Percentiles rank a stretch among this genome's conserved stretches.
Conservation (phyloP, 1,140 invertebrate species). For the Bombus affinis region DNA sequence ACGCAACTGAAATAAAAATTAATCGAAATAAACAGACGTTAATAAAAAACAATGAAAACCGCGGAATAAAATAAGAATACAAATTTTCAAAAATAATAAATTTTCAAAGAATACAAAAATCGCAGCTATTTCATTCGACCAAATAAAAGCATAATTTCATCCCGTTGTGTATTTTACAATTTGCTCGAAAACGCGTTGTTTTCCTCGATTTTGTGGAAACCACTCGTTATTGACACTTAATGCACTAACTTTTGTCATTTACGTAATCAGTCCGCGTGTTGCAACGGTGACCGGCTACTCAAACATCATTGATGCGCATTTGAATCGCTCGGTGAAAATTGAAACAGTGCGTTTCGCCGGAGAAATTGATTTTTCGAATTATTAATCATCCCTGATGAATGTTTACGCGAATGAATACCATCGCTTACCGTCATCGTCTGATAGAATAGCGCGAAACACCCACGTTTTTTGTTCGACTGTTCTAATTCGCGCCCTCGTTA, state of each 20-base stretch:
- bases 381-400: neutral
- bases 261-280: too few relatives aligned
- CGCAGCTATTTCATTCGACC: too few relatives aligned
- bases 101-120: too few relatives aligned
- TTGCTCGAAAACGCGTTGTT: too few relatives aligned
- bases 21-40: neutral
- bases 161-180: too few relatives aligned
- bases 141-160: too few relatives aligned
- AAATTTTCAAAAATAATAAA: neutral
- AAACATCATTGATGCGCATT: neutral
- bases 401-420: neutral
- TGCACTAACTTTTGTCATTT: neutral
- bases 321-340: neutral
- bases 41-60: neutral
- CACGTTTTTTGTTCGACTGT: neutral
- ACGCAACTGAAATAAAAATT: neutral
- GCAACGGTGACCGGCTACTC: too few relatives aligned
- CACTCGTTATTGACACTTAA: neutral
- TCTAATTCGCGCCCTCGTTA: constrained; percentile 1
- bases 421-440: neutral
- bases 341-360: too few relatives aligned
- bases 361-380: neutral
- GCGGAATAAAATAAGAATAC: neutral
- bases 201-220: neutral
- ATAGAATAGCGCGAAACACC: neutral